Base-by-base conservation (phyloP, 2,113 vertebrate species). In the Vulpes lagopus region DNA sequence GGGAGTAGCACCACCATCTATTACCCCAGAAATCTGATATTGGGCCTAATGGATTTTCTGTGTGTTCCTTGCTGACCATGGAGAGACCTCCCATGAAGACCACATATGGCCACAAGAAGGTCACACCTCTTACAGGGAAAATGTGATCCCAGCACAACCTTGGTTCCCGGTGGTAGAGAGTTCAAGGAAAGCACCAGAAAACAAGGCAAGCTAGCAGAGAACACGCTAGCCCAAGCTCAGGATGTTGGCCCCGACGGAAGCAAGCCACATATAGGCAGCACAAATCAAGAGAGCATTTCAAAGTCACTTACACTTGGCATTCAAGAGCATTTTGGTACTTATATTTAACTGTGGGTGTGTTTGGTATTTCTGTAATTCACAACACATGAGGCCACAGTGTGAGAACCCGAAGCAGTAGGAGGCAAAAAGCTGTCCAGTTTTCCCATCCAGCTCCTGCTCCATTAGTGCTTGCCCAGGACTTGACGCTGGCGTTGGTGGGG, bases 351-450 rank as follows among this genome's bases (percentile, higher is more conserved):
- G 74, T 94, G 95, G 90, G 90, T 69, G 97, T 95, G 97, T 94
- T 89, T 96, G 85, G 82, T 69, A 89, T 97, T 95, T 97, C 84
- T 73, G 19, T 95, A 97, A 97, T 92, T 98, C 76, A 88, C 59
- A 94, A 62, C 95, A 95, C 89, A 87, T 76, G 95, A 94, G 87
- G 38, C 89, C 83, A 65, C 79, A 43, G 67, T 60, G 69, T 59
- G 80, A 84, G 95, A 74, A 74, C 62, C 81, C 0, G 8, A 65
- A 87, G 87, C 86, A 57, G 86, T n/a, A 78, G 97, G 93, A 96
- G 73, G 62, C 14, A 3, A 91, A 85, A 51, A 57, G 49, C 62
- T 0, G 2, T 60, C 79, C 80, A 65, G 35, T 27, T 67, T 51
- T 92, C 79, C 79, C 73, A 22, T 60, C 89, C 32, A 7, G 14